Conservation (phyloP, 2,113 vertebrate species). For the Stegostoma tigrinum region DNA sequence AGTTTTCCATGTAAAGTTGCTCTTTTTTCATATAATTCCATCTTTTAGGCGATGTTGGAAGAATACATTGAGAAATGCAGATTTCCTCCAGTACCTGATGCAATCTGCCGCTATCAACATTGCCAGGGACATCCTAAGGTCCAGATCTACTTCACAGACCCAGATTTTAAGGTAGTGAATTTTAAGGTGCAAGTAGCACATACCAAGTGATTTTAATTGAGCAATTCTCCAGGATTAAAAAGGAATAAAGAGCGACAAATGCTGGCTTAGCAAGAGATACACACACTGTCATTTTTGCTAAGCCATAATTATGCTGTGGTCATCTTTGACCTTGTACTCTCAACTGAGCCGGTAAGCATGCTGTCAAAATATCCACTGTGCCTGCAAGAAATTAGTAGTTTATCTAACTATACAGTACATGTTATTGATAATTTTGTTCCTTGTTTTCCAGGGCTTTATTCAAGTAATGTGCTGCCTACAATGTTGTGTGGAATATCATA, state of each 20-base stretch:
- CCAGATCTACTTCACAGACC: conserved; percentile 84
- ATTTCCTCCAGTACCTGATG: conserved; percentile 80
- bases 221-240: neutral
- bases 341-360: neutral
- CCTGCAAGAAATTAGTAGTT: neutral
- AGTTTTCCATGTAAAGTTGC: neutral
- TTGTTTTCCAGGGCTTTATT: conserved; percentile 74
- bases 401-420: neutral
- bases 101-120: conserved; percentile 69
- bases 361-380: neutral
- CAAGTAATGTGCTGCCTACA: conserved; percentile 71
- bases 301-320: neutral
- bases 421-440: neutral
- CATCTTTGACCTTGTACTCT: neutral
- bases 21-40: neutral
- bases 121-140: conserved; percentile 64
- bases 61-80: conserved; percentile 67
- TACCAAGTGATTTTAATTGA: neutral
- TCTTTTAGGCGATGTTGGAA: conserved; percentile 61
- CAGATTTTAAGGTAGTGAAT: conserved; percentile 82
- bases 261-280: neutral
- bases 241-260: neutral
- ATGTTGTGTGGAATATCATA: conserved; percentile 83
- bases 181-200: neutral
- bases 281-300: too few species aligned